Evolutionary conservation across 2,888 invertebrate species (phyloP).

Genomic region (Ernsta delagoae): DNA sequence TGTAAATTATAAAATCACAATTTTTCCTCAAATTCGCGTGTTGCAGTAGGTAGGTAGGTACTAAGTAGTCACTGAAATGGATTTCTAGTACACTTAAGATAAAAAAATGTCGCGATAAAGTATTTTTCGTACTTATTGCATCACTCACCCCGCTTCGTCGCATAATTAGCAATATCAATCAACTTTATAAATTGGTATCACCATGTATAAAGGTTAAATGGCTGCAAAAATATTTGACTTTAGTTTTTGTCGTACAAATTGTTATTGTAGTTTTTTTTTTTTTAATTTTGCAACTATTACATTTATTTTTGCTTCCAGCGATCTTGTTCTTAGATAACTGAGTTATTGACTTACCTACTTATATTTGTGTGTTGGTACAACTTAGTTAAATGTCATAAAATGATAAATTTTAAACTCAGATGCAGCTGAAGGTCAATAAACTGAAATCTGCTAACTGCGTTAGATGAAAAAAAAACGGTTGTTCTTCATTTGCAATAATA

Average conservation of each 20-base stretch:
- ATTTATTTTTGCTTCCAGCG: background rate
- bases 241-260: conserved; percentile 26
- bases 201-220: conserved; percentile 56
- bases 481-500: too few species aligned
- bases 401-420: background rate
- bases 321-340: background rate
- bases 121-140: conserved; percentile 19
- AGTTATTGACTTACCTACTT: background rate
- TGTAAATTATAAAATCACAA: background rate
- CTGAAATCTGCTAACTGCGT: too few species aligned
- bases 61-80: conserved; percentile 9
- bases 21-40: background rate
- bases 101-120: conserved; percentile 18
- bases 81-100: conserved; percentile 11
- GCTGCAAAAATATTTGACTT: conserved; percentile 47
- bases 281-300: background rate
- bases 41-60: too few species aligned
- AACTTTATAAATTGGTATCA: conserved; percentile 39
- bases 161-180: conserved; percentile 35
- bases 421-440: background rate
- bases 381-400: background rate
- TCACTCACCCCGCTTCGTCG: conserved; percentile 14
- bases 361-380: background rate
- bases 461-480: too few species aligned
- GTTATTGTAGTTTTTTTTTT: background rate